Percentiles rank a stretch among this genome's conserved stretches.
Evolutionary conservation across 1,140 invertebrate species (phyloP).

Genomic region (Cardiocondyla obscurior): DNA sequence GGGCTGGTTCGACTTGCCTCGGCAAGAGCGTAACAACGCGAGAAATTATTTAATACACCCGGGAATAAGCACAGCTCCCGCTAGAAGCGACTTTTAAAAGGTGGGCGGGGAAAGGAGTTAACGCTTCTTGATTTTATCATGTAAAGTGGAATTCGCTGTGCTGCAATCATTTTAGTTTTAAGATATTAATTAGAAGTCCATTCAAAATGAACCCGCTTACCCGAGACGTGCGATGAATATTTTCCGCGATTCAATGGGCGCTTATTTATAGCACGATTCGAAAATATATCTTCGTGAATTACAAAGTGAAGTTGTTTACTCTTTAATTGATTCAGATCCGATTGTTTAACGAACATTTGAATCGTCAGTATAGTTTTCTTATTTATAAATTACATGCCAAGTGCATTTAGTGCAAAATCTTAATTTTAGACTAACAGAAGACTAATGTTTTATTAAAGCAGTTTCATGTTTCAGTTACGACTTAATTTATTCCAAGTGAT

Average conservation of each 20-base stretch:
- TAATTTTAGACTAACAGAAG: neutral
- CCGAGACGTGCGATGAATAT: neutral
- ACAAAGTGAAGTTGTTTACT: neutral
- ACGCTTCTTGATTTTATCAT: constrained; percentile 4
- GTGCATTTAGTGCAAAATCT: neutral
- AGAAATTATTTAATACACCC: constrained; percentile 34
- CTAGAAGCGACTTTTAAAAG: constrained; percentile 7
- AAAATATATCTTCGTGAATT: neutral
- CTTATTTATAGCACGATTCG: neutral
- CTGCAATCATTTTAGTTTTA: neutral
- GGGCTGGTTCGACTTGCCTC: constrained; percentile 26
- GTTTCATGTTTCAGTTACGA: neutral
- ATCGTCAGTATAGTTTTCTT: neutral
- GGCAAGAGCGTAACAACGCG: constrained; percentile 26
- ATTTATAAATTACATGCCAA: neutral
- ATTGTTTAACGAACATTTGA: neutral
- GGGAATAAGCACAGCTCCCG: neutral
- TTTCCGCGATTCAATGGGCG: neutral
- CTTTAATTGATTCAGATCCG: neutral
- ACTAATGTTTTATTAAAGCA: neutral
- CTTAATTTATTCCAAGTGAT: too few species aligned
- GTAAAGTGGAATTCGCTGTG: neutral
- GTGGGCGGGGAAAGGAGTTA: neutral
- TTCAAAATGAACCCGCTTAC: neutral
- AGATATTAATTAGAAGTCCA: neutral